Evolutionary conservation across 1,140 invertebrate species (phyloP).

Genomic region (Drosophila nigrodunni): DNA sequence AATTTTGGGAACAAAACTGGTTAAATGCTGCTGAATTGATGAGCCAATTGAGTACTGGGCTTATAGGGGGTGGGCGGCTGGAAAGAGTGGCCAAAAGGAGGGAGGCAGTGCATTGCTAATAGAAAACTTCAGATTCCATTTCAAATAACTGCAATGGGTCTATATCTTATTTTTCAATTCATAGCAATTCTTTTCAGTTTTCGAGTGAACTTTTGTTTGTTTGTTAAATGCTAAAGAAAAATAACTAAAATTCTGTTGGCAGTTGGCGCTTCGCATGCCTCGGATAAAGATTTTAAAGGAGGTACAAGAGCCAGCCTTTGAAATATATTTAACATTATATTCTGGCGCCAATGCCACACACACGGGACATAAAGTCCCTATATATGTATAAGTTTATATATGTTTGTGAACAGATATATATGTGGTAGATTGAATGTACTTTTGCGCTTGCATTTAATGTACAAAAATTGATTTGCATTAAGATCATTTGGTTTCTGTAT

Average conservation of each 20-base stretch:
- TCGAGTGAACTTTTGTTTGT: conserved; percentile 32
- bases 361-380: conserved; percentile 10
- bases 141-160: conserved; percentile 9
- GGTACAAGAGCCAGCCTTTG: conserved; percentile 49
- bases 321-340: conserved; percentile 47
- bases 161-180: conserved; percentile 6
- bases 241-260: conserved; percentile 75
- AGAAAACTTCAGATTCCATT: conserved; percentile 2
- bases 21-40: conserved; percentile 63
- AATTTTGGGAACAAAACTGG: conserved; percentile 53
- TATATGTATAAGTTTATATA: conserved; percentile 35
- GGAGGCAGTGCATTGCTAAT: conserved; percentile 51
- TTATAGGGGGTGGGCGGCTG: neutral
- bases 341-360: conserved; percentile 55
- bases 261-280: conserved; percentile 66
- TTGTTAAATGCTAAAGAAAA: conserved; percentile 64
- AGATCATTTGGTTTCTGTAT: conserved; percentile 77
- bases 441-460: conserved; percentile 56
- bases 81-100: conserved; percentile 19
- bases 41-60: conserved; percentile 32
- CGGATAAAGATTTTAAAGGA: conserved; percentile 53
- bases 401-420: conserved; percentile 22
- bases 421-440: conserved; percentile 30
- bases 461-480: conserved; percentile 65
- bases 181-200: conserved; percentile 36